These are phyloP conservation scores for Leptinotarsa lineolata DNA, from an alignment of 1,140 invertebrate genomes.

Conservation along the genomic window DNA sequence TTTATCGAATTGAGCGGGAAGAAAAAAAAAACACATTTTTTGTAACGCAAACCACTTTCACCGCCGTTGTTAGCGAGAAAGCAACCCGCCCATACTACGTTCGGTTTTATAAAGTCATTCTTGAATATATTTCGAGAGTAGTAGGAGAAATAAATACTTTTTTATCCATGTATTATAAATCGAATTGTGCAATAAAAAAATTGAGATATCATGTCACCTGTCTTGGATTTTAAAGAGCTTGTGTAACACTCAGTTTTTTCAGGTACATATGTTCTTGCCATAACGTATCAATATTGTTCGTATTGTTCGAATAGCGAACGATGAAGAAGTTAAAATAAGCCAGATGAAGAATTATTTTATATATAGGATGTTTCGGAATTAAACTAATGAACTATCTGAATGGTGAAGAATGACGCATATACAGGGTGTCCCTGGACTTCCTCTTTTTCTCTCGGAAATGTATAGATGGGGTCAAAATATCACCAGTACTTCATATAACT, in stretches of 20 bases:
- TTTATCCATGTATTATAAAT: background rate
- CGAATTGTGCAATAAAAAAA: background rate
- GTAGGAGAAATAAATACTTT: background rate
- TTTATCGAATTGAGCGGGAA: background rate
- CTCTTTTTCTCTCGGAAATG: no score
- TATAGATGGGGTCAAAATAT: no score
- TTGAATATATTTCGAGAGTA: background rate
- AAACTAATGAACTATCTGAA: no score
- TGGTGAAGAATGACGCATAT: no score
- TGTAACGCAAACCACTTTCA: background rate
- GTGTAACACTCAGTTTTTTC: background rate
- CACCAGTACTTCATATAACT: no score
- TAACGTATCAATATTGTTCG: no score
- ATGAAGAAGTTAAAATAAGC: no score
- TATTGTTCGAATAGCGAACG: no score
- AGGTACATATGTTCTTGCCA: no score
- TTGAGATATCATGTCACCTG: background rate
- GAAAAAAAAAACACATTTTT: background rate
- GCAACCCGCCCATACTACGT: background rate
- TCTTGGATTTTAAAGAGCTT: background rate
- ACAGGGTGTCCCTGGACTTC: no score
- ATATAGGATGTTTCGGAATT: no score
- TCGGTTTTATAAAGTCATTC: background rate
- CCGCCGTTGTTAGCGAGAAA: conserved; percentile 1
- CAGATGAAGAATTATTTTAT: no score